Conservation (phyloP, 2,888 invertebrate species). For the Lacanobia oleracea region DNA sequence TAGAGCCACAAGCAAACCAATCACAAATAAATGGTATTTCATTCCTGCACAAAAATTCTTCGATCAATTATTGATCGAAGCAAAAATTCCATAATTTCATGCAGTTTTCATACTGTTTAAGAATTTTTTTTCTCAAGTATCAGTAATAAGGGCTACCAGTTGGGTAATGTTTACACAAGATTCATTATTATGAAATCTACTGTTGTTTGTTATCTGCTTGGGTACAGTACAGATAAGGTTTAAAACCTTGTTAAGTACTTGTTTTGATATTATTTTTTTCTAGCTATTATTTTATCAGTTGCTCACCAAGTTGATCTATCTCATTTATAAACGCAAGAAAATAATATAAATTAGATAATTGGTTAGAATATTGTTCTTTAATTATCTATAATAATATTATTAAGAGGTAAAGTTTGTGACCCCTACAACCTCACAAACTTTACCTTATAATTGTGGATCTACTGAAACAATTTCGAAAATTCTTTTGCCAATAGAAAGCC, state of each 20-base stretch:
- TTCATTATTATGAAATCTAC: constrained; percentile 13
- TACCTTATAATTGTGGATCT: too few relatives aligned
- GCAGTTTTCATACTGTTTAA: not conserved
- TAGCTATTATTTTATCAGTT: not conserved
- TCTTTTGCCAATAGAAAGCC: too few relatives aligned
- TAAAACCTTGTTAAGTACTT: not conserved
- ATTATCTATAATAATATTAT: too few relatives aligned
- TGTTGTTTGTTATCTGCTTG: constrained; percentile 31
- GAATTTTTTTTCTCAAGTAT: not conserved
- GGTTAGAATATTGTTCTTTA: not conserved
- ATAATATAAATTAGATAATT: not conserved
- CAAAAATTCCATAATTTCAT: not conserved
- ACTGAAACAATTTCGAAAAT: too few relatives aligned
- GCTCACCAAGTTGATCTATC: not conserved
- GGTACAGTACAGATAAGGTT: constrained; percentile 30
- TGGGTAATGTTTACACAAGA: constrained; percentile 3
- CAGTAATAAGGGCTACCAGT: constrained; percentile 20
- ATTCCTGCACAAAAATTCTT: not conserved
- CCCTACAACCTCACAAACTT: too few relatives aligned
- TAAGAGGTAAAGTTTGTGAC: too few relatives aligned
- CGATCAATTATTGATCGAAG: too few relatives aligned
- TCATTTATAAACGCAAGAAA: not conserved
- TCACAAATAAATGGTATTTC: too few relatives aligned
- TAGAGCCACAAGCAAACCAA: too few relatives aligned
- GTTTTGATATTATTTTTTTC: constrained; percentile 6